Evolutionary conservation across 2,113 vertebrate genomes (phyloP).

Genomic region (Eptatretus burgeri): DNA sequence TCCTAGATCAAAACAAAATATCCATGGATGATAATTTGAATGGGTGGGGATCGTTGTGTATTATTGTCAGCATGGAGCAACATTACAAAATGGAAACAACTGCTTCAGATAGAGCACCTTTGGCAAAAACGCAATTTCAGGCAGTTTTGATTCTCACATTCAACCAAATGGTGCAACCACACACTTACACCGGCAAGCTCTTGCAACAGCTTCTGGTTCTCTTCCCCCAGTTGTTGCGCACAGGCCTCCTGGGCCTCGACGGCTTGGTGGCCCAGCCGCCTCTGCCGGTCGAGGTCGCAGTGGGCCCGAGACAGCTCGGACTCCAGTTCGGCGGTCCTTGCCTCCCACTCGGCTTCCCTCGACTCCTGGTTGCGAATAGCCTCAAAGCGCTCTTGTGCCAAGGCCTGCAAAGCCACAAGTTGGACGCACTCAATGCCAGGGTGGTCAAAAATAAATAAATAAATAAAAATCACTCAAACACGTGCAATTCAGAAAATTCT

Average conservation of each 20-base stretch:
- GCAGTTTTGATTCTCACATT: no score
- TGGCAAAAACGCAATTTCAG: no score
- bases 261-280: slow-evolving; percentile 49
- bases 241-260: slow-evolving; percentile 52
- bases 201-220: slow-evolving; percentile 84
- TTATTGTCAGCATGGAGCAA: no score
- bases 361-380: slow-evolving; percentile 52
- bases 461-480: no score
- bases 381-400: slow-evolving; percentile 91
- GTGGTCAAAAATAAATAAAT: no score
- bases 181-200: slow-evolving; percentile 69
- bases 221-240: slow-evolving; percentile 65
- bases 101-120: no score
- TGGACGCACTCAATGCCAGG: no score
- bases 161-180: neutral
- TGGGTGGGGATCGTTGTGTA: no score
- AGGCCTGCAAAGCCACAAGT: slow-evolving; percentile 21
- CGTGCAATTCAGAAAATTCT: no score
- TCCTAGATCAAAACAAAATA: no score
- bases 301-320: slow-evolving; percentile 67
- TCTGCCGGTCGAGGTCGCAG: slow-evolving; percentile 58
- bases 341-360: slow-evolving; percentile 85
- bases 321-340: slow-evolving; percentile 71
- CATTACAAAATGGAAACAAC: no score
- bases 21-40: no score